phyloP scores from a whole-genome alignment of 2,797 vertebrate genomes.

The Periophthalmus magnuspinnatus region DNA sequence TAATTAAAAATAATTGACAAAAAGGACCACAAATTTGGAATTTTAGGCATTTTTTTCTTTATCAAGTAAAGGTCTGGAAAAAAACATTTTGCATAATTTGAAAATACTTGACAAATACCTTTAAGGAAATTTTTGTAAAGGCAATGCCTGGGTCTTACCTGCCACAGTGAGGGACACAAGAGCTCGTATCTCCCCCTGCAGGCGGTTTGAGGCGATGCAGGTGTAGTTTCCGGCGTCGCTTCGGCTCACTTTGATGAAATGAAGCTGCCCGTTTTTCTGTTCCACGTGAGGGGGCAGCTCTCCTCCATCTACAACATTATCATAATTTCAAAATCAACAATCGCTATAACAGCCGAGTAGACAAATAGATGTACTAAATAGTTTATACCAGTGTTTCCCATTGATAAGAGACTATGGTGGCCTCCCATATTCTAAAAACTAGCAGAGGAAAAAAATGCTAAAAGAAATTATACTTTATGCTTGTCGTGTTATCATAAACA shows the following conservation, averaged over 20 bases:
- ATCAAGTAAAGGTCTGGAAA: neutral
- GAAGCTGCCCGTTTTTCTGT: conserved; percentile 84
- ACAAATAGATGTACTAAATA: neutral
- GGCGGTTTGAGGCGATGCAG: conserved; percentile 90
- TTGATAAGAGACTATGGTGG: too few relatives aligned
- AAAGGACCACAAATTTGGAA: neutral
- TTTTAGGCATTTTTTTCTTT: neutral
- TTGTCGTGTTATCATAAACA: too few relatives aligned
- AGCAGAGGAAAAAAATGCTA: too few relatives aligned
- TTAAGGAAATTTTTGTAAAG: too few relatives aligned
- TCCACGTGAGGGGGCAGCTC: conserved; percentile 82
- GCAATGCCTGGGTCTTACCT: conserved; percentile 70
- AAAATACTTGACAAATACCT: too few relatives aligned
- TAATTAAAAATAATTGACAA: neutral
- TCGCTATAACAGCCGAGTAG: neutral
- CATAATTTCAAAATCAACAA: neutral
- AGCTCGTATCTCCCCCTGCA: conserved; percentile 92
- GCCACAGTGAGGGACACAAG: conserved; percentile 88
- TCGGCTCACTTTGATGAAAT: conserved; percentile 87
- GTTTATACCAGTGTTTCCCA: too few relatives aligned
- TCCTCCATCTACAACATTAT: conserved; percentile 81
- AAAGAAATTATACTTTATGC: too few relatives aligned
- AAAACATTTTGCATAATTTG: too few relatives aligned
- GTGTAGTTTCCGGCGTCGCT: conserved; percentile 91
- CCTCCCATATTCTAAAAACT: too few relatives aligned